A percentile compares a stretch with the other conserved stretches of the same genome.
phyloP scores from a whole-genome alignment of 2,113 vertebrate genomes.

The Eretmodus cyanostictus region DNA sequence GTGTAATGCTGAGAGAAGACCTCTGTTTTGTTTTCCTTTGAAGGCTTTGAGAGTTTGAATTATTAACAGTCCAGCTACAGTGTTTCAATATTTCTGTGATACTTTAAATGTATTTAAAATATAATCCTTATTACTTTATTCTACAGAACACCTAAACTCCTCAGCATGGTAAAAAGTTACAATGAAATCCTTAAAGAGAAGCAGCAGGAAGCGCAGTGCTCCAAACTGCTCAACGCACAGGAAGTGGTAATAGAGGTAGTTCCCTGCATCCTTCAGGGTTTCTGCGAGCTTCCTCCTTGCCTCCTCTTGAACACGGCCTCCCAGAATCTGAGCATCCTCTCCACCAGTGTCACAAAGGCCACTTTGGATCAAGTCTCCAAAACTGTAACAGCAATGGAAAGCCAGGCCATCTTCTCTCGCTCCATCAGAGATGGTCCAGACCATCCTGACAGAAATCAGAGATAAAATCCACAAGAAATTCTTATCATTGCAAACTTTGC shows the following conservation, averaged over 20 bases:
- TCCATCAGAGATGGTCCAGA: not conserved
- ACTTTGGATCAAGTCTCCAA: not conserved
- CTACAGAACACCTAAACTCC: not conserved
- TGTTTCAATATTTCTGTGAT: not conserved
- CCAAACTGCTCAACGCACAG: not conserved
- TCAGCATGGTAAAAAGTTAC: not conserved
- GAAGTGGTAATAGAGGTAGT: not conserved
- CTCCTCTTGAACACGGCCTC: not conserved
- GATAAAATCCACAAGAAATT: not conserved
- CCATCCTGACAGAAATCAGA: not conserved
- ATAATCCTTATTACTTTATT: not conserved
- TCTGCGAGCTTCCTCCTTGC: not conserved
- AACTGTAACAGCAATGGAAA: not conserved
- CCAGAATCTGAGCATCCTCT: not conserved
- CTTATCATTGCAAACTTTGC: not conserved
- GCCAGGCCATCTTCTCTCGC: not conserved
- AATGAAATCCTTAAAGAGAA: not conserved
- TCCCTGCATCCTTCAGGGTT: not conserved
- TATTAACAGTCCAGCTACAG: not conserved
- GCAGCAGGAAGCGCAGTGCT: not conserved
- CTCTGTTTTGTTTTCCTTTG: not conserved
- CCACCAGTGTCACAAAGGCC: not conserved
- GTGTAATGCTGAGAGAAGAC: not conserved
- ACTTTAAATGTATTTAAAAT: not conserved
- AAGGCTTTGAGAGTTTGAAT: not conserved